These are phyloP conservation scores for Diprion similis DNA, from an alignment of 1,140 invertebrate genomes.

Conservation along the genomic window DNA sequence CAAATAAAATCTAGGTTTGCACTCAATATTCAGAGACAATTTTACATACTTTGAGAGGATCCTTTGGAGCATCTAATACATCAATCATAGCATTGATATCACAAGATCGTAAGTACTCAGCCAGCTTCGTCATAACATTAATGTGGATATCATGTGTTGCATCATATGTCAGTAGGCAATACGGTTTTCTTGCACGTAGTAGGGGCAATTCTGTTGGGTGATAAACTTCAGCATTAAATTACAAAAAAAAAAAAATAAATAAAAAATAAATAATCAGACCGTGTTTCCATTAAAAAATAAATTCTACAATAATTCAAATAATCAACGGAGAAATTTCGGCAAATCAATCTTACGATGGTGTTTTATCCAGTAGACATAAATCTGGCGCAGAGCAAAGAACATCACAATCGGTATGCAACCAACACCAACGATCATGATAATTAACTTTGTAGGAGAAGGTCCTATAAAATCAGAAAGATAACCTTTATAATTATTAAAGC, in stretches of 20 bases:
- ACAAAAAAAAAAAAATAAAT: neutral
- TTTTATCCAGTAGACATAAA: neutral
- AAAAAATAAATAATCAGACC: no score
- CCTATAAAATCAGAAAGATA: neutral
- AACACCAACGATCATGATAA: neutral
- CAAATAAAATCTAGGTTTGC: no score
- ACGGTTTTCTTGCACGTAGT: slow-evolving; percentile 36
- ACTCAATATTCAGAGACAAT: neutral
- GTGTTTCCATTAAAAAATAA: no score
- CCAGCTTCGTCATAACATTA: slow-evolving; percentile 48
- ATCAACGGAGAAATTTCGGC: no score
- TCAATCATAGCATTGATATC: slow-evolving; percentile 56
- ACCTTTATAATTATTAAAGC: neutral
- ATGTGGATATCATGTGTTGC: slow-evolving; percentile 49
- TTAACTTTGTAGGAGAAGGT: neutral
- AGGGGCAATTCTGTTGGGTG: neutral
- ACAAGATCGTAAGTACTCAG: slow-evolving; percentile 49
- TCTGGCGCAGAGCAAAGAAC: neutral
- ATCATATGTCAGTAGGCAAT: slow-evolving; percentile 53
- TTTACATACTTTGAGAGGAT: slow-evolving; percentile 39
- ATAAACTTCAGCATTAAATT: slow-evolving; percentile 13
- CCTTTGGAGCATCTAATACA: slow-evolving; percentile 47
- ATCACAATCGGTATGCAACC: neutral
- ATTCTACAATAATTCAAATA: no score
- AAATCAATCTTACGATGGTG: neutral